Conservation (phyloP, 2,797 vertebrate genomes). For the Philypnodon macrostomus region DNA sequence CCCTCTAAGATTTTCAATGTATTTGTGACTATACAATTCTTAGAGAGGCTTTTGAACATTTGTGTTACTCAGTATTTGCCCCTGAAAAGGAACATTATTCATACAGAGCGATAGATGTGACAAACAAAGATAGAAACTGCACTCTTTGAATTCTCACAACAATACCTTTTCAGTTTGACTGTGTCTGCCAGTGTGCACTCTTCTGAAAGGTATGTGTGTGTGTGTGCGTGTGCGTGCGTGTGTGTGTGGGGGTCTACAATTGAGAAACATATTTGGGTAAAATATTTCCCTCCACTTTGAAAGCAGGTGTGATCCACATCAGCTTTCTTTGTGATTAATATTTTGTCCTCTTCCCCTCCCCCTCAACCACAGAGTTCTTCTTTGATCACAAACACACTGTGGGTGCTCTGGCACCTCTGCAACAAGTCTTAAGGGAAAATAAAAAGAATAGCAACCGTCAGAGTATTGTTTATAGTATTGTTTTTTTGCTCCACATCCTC, state of each 20-base stretch:
- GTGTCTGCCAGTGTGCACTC: not conserved
- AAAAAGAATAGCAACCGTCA: constrained; percentile 19
- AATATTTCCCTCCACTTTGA: constrained; percentile 39
- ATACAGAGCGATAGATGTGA: constrained; percentile 58
- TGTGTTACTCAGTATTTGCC: constrained; percentile 24
- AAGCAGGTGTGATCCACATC: constrained; percentile 59
- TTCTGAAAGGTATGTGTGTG: constrained; percentile 28
- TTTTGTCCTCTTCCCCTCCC: constrained; percentile 45
- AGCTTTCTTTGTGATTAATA: constrained; percentile 27
- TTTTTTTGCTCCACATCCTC: constrained; percentile 6
- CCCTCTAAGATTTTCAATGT: constrained; percentile 57
- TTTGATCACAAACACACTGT: constrained; percentile 43
- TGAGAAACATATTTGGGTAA: constrained; percentile 28
- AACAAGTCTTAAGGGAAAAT: constrained; percentile 22
- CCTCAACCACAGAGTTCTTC: constrained; percentile 37
- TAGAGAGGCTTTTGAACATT: constrained; percentile 71
- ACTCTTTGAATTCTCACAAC: constrained; percentile 63
- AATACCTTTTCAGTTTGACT: constrained; percentile 61
- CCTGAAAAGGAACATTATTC: constrained; percentile 57
- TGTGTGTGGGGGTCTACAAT: constrained; percentile 17
- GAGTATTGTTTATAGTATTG: not conserved
- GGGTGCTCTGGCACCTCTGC: constrained; percentile 36
- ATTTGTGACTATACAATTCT: constrained; percentile 56
- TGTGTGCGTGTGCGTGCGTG: constrained; percentile 8
- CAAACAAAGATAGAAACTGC: constrained; percentile 25